Evolutionary conservation across 2,797 vertebrate species (phyloP), one percentile per base, ranked within the genome.

Genomic region (Oreochromis mossambicus): DNA sequence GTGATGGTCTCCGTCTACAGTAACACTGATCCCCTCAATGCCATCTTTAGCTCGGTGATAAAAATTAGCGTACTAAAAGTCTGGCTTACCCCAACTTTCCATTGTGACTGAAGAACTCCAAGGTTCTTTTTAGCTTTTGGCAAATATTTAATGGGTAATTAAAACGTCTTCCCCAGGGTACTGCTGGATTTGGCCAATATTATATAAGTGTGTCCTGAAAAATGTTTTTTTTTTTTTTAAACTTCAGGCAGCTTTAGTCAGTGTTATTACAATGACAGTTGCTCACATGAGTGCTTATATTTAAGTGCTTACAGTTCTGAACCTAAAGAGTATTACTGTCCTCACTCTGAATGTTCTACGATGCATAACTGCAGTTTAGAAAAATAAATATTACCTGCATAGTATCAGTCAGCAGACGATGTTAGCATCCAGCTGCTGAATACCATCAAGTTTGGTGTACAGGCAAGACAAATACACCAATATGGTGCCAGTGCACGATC

Each of bases 211-310:
- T 48, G 43, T 73, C 43, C 24, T 19, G 24, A 73, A 70, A 38
- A 15, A 68, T 10, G 5, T 6, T 14, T 0, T n/a, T 5, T 14
- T 48, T 11, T 10, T 26, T 14, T 21, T 21, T 1, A 0, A 68
- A 34, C 1, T 36, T 7, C 34, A 70, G 6, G 41, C 21, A 19
- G 41, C 68, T 48, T 73, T 29, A 73, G 29, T 48, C 1, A 48
- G 24, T 48, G 41, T 73, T 29, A 19, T 73, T 48, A 70, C 41
- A 17, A 46, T 46, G 24, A 73, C 68, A 19, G 24, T 26, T 46
- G 66, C 24, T 48, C 66, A 73, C 41, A 46, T 73, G n/a, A 24
- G n/a, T 24, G 63, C 63, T 68, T 4, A 41, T 41, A 24, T 68
- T 41, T 68, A 24, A 24, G 63, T 15, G 7, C 63, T 68, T 41